phyloP scores from a whole-genome alignment of 2,113 vertebrate species.

The Rhegmatorhina hoffmannsi region DNA sequence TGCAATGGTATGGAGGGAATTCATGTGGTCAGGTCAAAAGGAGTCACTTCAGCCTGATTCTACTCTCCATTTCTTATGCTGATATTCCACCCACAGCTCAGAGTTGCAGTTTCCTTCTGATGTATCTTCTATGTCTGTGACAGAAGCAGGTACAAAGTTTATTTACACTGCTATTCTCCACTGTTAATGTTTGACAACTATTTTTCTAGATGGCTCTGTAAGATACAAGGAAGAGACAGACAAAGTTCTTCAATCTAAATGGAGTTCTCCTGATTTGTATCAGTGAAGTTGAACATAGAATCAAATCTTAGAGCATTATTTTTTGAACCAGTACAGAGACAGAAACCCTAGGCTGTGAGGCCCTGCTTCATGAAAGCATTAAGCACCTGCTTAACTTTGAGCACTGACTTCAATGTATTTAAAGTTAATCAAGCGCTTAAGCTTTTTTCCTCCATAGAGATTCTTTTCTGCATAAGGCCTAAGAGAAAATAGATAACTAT shows the following conservation, averaged over 20 bases:
- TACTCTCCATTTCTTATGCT: neutral
- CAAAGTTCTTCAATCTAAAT: neutral
- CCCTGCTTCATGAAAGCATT: conserved; percentile 5
- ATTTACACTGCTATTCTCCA: neutral
- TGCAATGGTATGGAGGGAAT: neutral
- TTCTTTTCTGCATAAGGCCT: conserved; percentile 53
- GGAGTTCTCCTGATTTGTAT: neutral
- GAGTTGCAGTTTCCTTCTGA: neutral
- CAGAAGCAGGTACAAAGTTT: neutral
- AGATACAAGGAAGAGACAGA: neutral
- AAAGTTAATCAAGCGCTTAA: conserved; percentile 66
- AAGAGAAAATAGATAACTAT: conserved; percentile 62
- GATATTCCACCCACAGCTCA: neutral
- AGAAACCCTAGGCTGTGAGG: neutral
- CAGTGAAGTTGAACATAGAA: neutral
- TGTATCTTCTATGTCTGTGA: neutral
- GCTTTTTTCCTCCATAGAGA: conserved; percentile 57
- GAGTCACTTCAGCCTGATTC: neutral
- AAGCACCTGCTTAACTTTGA: conserved; percentile 60
- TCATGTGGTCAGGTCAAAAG: neutral
- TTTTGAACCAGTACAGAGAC: neutral
- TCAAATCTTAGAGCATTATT: neutral
- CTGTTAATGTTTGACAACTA: neutral
- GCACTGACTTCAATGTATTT: conserved; percentile 31
- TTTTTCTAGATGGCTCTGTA: neutral